phyloP scores from a whole-genome alignment of 30 jellyfish, hydroid and myxozoan species.

The Aurelia aurita region DNA sequence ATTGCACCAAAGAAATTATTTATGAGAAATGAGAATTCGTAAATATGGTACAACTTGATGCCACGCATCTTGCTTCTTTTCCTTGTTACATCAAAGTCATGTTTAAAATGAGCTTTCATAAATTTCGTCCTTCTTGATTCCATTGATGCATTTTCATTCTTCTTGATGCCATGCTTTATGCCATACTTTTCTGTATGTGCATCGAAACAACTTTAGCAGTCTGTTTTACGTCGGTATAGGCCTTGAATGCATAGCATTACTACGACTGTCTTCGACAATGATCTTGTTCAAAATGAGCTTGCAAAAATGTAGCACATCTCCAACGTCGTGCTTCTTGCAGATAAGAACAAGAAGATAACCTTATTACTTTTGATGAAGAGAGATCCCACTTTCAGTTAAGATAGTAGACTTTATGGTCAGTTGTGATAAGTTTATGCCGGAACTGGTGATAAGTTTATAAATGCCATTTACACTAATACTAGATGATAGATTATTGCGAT shows the following conservation, averaged over 20 bases:
- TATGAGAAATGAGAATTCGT: too few relatives aligned
- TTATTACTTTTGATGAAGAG: conserved; percentile 7
- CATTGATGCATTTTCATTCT: too few relatives aligned
- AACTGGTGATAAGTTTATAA: conserved; percentile 34
- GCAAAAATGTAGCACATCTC: conserved; percentile 24
- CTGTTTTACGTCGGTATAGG: too few relatives aligned
- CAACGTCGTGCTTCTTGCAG: conserved; percentile 35
- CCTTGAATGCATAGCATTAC: neutral
- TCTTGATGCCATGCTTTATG: too few relatives aligned
- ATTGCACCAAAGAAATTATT: too few relatives aligned
- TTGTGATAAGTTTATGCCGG: conserved; percentile 66
- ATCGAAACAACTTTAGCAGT: too few relatives aligned
- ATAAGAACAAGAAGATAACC: conserved; percentile 58
- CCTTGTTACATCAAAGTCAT: too few relatives aligned
- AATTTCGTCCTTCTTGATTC: too few relatives aligned
- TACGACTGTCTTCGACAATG: conserved; percentile 3
- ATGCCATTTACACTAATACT: conserved; percentile 18
- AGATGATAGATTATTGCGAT: conserved; percentile 48
- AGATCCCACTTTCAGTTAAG: conserved; percentile 45
- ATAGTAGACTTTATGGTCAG: conserved; percentile 66
- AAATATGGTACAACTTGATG: too few relatives aligned
- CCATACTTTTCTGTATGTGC: too few relatives aligned
- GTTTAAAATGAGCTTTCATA: too few relatives aligned
- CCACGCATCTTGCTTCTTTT: too few relatives aligned
- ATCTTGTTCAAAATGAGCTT: neutral